Conservation (phyloP, 2,888 invertebrate genomes). For the Glaucopsyche alexis region DNA sequence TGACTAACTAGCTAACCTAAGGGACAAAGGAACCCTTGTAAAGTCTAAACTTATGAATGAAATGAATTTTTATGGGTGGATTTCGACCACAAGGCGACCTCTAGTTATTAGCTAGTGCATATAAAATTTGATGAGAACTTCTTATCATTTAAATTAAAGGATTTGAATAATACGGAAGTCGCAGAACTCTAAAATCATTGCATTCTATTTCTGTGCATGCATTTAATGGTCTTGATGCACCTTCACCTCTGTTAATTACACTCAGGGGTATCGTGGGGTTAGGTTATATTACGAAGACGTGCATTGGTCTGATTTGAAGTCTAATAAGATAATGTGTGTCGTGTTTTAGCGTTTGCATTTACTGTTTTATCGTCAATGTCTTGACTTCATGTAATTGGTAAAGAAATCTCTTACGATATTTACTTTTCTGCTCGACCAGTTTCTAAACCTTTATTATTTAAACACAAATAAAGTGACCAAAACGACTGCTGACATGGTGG, state of each 20-base stretch:
- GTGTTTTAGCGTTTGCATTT: background rate
- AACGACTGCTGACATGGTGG: no score
- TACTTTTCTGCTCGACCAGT: no score
- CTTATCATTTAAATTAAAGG: background rate
- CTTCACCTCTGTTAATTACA: conserved; percentile 12
- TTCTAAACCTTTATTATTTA: no score
- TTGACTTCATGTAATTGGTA: background rate
- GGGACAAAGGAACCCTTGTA: no score
- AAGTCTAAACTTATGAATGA: no score
- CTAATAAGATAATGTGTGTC: conserved; percentile 2
- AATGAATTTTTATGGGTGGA: no score
- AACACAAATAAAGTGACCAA: no score
- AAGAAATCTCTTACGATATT: no score
- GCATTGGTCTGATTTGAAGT: conserved; percentile 4
- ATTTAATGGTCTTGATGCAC: conserved; percentile 11
- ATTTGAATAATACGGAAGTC: conserved; percentile 3
- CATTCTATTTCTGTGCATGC: background rate
- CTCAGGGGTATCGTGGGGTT: background rate
- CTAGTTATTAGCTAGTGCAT: no score
- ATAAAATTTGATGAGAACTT: no score
- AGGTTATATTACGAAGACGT: background rate
- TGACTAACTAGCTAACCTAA: no score
- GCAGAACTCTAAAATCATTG: background rate
- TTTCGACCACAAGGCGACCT: no score
- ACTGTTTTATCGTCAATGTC: background rate